These are phyloP conservation scores for Hermaeophaga mercurialis DNA, from an alignment of 2,888 invertebrate genomes.

Conservation along the genomic window DNA sequence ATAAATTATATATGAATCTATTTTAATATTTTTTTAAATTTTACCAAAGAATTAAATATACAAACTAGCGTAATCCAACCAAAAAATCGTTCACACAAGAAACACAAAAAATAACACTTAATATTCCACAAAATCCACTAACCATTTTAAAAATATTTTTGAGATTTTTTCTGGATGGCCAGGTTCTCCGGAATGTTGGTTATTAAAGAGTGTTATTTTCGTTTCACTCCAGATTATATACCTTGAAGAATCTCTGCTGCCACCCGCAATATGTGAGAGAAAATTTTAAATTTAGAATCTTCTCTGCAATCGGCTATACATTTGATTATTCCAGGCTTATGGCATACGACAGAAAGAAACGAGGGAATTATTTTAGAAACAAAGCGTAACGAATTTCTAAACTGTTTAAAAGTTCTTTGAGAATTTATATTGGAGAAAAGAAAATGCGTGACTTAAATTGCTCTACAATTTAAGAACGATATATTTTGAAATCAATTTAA, in stretches of 20 bases:
- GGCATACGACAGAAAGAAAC: conserved; percentile 8
- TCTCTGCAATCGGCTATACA: conserved; percentile 34
- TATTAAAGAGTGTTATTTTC: conserved; percentile 34
- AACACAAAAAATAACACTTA: conserved; percentile 10
- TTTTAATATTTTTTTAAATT: too few relatives aligned
- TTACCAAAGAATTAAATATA: too few relatives aligned
- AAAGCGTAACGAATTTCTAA: not conserved
- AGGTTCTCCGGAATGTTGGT: conserved; percentile 28
- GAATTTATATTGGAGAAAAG: too few relatives aligned
- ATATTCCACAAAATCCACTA: conserved; percentile 19
- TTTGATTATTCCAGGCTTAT: not conserved
- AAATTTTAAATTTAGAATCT: conserved; percentile 34
- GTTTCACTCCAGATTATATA: conserved; percentile 35
- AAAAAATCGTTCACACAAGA: not conserved
- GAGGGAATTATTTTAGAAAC: not conserved
- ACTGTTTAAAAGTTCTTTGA: not conserved
- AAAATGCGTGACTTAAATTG: too few relatives aligned
- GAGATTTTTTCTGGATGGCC: conserved; percentile 10
- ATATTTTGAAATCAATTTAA: too few relatives aligned
- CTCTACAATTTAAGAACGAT: too few relatives aligned
- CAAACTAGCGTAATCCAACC: not conserved
- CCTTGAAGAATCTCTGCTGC: conserved; percentile 31
- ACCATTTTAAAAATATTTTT: conserved; percentile 24
- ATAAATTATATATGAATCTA: too few relatives aligned
- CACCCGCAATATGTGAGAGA: conserved; percentile 30